These are phyloP conservation scores for Agapornis canus DNA, from an alignment of 2,797 vertebrate species.

Conservation along the genomic window DNA sequence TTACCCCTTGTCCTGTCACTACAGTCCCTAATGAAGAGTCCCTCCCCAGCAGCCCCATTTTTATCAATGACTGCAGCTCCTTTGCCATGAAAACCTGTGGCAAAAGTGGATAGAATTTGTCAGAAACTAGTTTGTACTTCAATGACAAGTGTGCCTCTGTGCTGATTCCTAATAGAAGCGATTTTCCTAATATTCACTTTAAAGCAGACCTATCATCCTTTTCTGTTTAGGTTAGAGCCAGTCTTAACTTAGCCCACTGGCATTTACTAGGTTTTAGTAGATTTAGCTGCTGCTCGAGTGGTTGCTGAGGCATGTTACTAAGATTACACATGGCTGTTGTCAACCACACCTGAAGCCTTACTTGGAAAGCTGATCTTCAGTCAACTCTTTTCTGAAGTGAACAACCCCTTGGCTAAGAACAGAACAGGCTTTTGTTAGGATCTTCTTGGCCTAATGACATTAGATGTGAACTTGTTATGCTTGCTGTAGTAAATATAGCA, in stretches of 20 bases:
- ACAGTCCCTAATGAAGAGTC: no score
- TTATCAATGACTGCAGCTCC: neutral
- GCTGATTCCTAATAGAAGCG: accelerated
- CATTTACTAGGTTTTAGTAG: neutral
- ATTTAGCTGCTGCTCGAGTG: neutral
- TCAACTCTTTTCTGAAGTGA: neutral
- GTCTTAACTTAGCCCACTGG: neutral
- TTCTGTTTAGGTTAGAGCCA: neutral
- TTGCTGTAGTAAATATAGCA: neutral
- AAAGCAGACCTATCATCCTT: neutral
- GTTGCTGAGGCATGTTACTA: accelerated
- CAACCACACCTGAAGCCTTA: neutral
- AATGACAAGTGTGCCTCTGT: neutral
- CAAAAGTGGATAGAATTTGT: neutral
- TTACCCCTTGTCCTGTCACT: no score
- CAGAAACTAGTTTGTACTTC: neutral
- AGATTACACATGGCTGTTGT: neutral
- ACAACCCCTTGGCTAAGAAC: neutral
- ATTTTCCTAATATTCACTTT: neutral
- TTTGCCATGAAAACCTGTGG: neutral
- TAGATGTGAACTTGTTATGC: neutral
- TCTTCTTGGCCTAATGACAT: neutral
- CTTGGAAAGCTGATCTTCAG: neutral
- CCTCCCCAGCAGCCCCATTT: neutral
- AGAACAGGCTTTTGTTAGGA: neutral